Base-by-base conservation (phyloP, 2,888 invertebrate species). In the Tetheella fluctuosa region DNA sequence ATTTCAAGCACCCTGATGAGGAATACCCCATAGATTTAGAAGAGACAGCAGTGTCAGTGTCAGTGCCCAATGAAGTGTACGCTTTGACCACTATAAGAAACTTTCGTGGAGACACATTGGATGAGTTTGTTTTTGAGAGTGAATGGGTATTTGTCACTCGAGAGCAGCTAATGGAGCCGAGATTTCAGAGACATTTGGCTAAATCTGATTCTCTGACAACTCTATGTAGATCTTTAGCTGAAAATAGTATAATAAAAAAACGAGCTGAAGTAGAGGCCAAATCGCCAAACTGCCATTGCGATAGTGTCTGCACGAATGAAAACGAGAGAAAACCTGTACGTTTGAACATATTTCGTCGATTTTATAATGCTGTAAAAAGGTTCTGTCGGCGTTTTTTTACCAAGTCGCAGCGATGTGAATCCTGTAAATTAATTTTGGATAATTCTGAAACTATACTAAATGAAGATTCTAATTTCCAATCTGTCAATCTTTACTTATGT, bases 31-130 rank as follows among this genome's bases (percentile, higher is more conserved):
- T 70, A 53, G 71, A 60, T 52, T 67, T 70, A 8, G 74, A 79
- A 42, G 68, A 73, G n/a, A 74, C n/a, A n/a, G n/a, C n/a, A n/a
- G n/a, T n/a, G n/a, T n/a, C 79, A 54, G 64, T 68, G 55, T 63
- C 74, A 15, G 65, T 69, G 13, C 58, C 68, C 8, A 74, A 79
- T 57, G 91, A 88, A 65, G 74, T 92, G 20, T 86, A 77, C 56
- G 89, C 88, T 12, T 76, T 93, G 67, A 90, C 91, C 1, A 93
- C 93, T 1, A 81, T 87, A 8, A 83, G 73, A 58, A 93, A 92
- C 63, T 93, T 93, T 64, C 84, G 83, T 28, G 73, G 75, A 15
- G 91, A 93, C 59, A 75, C 76, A 10, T 58, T 90, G 15, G 77
- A 83, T n/a, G 86, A 88, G 39, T 88, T 84, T 54, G 86, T 85